Conservation (phyloP, 2,113 vertebrate species). For the Heterotilapia buettikoferi region DNA sequence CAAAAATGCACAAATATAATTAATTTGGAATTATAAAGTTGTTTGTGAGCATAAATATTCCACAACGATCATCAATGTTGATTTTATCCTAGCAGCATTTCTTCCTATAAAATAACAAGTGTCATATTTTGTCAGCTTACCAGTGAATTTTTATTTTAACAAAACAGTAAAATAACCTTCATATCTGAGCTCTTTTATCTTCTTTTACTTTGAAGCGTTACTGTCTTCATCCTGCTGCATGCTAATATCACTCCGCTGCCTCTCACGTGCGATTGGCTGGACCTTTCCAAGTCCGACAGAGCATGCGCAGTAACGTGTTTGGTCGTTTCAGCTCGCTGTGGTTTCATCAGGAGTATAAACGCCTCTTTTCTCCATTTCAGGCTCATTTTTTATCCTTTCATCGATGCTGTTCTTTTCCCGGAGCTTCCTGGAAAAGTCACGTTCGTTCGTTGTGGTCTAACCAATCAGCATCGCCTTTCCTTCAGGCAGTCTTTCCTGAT, state of each 20-base stretch:
- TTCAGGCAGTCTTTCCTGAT: neutral
- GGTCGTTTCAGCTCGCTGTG: neutral
- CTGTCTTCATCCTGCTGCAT: neutral
- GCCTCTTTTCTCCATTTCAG: neutral
- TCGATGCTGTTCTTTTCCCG: neutral
- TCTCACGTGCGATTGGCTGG: neutral
- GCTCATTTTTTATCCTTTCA: neutral
- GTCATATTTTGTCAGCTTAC: neutral
- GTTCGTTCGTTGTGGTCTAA: neutral
- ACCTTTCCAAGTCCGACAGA: neutral
- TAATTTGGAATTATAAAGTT: neutral
- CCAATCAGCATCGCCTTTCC: neutral
- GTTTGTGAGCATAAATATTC: neutral
- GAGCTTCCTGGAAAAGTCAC: neutral
- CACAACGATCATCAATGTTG: neutral
- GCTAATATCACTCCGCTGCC: neutral
- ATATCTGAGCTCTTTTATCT: neutral
- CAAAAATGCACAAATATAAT: neutral
- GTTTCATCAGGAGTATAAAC: neutral
- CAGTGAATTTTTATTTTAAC: neutral
- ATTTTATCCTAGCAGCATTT: neutral
- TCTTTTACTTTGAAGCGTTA: neutral
- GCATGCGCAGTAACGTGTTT: neutral
- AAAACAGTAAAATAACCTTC: neutral
- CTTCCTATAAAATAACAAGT: neutral